Evolutionary conservation across 2,113 vertebrate genomes (phyloP).

Genomic region (Rhinolophus sinicus): DNA sequence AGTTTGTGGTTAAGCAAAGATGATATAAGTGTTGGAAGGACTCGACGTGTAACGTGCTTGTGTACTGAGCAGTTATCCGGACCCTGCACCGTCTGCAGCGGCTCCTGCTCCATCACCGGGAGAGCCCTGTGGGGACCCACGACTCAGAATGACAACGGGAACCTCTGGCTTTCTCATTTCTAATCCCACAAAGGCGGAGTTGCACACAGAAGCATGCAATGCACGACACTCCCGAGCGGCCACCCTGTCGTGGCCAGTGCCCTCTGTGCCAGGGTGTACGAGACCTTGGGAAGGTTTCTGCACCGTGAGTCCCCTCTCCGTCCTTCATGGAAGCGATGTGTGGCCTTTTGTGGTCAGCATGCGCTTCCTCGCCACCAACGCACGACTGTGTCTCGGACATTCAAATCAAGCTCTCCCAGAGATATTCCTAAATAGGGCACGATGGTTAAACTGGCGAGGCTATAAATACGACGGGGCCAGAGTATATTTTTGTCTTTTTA

Average conservation of each 20-base stretch:
- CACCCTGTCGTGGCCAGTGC: not conserved
- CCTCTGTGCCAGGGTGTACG: not conserved
- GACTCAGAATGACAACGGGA: not conserved
- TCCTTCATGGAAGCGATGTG: not conserved
- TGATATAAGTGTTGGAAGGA: not conserved
- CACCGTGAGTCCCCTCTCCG: fast-evolving
- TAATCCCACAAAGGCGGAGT: not conserved
- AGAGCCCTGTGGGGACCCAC: not conserved
- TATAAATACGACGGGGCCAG: constrained; percentile 64
- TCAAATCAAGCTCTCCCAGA: constrained; percentile 71
- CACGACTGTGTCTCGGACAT: not conserved
- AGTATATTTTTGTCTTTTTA: constrained; percentile 73
- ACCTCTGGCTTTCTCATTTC: not conserved
- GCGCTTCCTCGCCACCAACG: constrained; percentile 47
- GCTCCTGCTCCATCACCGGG: not conserved
- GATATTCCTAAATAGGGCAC: constrained; percentile 83
- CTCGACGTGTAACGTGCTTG: not conserved
- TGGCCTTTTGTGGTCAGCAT: not conserved
- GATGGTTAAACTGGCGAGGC: constrained; percentile 39
- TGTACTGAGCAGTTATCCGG: not conserved
- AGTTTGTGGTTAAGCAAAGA: not conserved
- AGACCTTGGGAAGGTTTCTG: not conserved
- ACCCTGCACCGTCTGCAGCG: fast-evolving
- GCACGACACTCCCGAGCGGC: not conserved
- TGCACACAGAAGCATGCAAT: not conserved